Conservation (phyloP, 2,113 vertebrate genomes). For the Salvelinus alpinus region DNA sequence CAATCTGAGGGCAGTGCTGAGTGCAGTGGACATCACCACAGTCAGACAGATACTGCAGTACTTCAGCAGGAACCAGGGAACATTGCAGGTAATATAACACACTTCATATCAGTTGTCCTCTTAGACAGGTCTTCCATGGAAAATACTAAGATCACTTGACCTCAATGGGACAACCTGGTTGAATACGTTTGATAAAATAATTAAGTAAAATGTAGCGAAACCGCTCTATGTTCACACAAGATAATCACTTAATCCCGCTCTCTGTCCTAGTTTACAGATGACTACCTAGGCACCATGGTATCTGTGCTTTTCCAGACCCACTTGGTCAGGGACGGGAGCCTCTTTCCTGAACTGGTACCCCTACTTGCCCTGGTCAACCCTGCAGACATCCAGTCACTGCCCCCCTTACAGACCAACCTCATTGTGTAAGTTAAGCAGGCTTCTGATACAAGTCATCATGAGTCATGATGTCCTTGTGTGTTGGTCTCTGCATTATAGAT, state of each 20-base stretch:
- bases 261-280: constrained; percentile 60
- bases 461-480: neutral
- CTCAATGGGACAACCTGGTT: no score
- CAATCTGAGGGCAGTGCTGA: constrained; percentile 61
- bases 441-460: neutral
- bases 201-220: neutral
- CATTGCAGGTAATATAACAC: constrained; percentile 57
- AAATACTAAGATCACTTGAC: no score
- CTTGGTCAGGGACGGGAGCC: constrained; percentile 51
- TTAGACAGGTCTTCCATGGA: no score
- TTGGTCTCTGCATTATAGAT: neutral
- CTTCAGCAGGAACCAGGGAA: constrained; percentile 58
- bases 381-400: constrained; percentile 67
- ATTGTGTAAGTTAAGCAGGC: constrained; percentile 62
- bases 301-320: constrained; percentile 70
- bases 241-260: neutral
- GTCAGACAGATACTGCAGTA: constrained; percentile 71
- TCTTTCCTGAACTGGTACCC: constrained; percentile 68
- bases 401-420: constrained; percentile 57
- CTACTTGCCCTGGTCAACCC: constrained; percentile 62
- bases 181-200: neutral
- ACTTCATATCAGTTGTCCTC: neutral
- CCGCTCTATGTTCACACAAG: neutral
- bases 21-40: constrained; percentile 56
- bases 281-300: constrained; percentile 68